Conservation (phyloP, 2,113 vertebrate species). For the Furnarius figulus region DNA sequence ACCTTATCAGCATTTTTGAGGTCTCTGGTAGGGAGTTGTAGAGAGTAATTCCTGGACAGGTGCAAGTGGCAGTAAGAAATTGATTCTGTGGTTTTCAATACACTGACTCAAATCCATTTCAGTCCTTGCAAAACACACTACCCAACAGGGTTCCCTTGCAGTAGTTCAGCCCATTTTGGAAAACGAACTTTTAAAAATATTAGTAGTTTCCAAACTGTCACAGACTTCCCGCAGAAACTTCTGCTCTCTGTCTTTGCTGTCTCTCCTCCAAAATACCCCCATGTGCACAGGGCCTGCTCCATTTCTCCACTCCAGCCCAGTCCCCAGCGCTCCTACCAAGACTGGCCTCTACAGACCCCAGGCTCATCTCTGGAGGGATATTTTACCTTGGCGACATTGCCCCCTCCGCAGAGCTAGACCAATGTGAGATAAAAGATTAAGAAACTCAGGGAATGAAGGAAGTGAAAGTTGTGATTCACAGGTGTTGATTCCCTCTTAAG, state of each 20-base stretch:
- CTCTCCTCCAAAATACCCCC: background rate
- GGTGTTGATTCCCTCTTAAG: background rate
- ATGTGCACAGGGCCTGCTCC: background rate
- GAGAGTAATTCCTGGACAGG: background rate
- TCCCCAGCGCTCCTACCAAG: background rate
- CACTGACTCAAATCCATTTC: background rate
- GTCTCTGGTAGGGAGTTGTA: background rate
- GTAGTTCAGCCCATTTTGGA: background rate
- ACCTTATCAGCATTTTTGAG: background rate
- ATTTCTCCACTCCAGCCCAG: background rate
- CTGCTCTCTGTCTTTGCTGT: background rate
- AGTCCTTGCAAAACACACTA: background rate
- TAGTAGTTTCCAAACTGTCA: background rate
- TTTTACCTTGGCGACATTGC: background rate
- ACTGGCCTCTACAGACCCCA: background rate
- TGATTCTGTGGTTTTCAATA: background rate
- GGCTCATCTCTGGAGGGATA: background rate
- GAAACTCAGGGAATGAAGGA: background rate
- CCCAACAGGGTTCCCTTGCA: background rate
- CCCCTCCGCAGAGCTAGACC: background rate
- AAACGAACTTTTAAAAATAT: background rate
- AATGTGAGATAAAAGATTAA: background rate
- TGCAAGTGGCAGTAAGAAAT: background rate
- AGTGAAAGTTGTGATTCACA: constrained; percentile 25
- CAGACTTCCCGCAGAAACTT: background rate